Evolutionary conservation across 2,797 vertebrate genomes (phyloP), one percentile per base, ranked within the genome.

Genomic region (Arnoldichthys spilopterus): DNA sequence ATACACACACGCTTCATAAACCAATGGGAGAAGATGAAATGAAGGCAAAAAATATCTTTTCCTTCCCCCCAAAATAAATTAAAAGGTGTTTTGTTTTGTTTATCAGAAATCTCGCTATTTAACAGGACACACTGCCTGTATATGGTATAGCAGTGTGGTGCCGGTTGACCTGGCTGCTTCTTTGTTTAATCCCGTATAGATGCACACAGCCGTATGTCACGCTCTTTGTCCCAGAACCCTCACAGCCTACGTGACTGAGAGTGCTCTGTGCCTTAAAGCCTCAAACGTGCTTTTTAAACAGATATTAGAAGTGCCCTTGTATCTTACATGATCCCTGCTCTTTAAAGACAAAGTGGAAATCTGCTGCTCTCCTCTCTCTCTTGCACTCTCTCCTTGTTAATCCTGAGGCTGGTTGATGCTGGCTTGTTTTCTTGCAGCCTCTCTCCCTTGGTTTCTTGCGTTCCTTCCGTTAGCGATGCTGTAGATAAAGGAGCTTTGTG

Each of bases 391-490:
- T 45, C 43, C 63, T 79, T 12, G 51, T 71, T 61, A 77, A 77
- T 79, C 77, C 79, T 73, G 72, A 30, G 56, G 61, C 62, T 37
- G n/a, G 59, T 8, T 32, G 72, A 82, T 84, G 72, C 82, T 85
- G 80, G 83, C 85, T 89, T 89, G 88, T 79, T 88, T 89, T 82
- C 49, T 77, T 51, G 72, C 64, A 22, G 45, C 7, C 78, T 24
- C 58, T 63, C 32, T 77, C 22, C 24, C 58, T 37, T 3, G 56
- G 13, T 5, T 13, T 5, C 56, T 13, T 11, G 22, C 24, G 56
- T 59, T 26, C 24, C 28, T 12, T 16, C 24, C 11, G 56, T 47
- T 68, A 20, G 32, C 26, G 63, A 28, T 59, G 40, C 58, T 74
- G 40, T 20, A 5, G 28, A 72, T 75, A 43, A 51, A 75, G 1